Conservation (phyloP, 2,888 invertebrate genomes). For the Erebia aethiops region DNA sequence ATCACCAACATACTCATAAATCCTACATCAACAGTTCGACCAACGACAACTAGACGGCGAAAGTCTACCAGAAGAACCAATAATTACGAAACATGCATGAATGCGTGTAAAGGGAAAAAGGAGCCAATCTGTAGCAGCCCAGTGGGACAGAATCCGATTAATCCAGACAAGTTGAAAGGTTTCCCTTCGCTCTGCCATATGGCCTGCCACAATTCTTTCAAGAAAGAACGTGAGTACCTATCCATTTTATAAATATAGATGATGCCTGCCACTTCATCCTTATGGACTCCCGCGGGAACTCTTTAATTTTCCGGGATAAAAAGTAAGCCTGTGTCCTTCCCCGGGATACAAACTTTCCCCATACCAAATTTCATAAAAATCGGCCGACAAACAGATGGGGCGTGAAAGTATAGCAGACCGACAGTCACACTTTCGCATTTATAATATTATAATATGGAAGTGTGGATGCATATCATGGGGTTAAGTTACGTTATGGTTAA, state of each 20-base stretch:
- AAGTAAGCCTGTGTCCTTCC: no score
- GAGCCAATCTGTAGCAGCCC: slow-evolving; percentile 70
- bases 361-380: no score
- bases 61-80: slow-evolving; percentile 57
- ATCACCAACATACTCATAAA: slow-evolving; percentile 67
- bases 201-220: slow-evolving; percentile 76
- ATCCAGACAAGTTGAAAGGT: slow-evolving; percentile 67
- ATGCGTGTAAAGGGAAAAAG: slow-evolving; percentile 61
- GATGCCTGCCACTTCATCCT: no score
- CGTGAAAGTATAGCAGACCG: no score
- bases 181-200: slow-evolving; percentile 76
- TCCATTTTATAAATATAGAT: background rate
- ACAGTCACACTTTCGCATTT: no score
- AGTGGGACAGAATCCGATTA: slow-evolving; percentile 54
- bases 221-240: slow-evolving; percentile 68
- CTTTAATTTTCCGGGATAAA: no score
- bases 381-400: no score
- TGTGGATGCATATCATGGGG: no score
- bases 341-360: no score
- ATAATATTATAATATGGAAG: no score
- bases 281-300: no score
- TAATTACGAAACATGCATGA: slow-evolving; percentile 64
- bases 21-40: slow-evolving; percentile 55
- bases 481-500: no score
- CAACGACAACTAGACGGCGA: slow-evolving; percentile 48